These are phyloP conservation scores for Tamias sibiricus DNA, from an alignment of 2,113 vertebrate species.

Conservation along the genomic window DNA sequence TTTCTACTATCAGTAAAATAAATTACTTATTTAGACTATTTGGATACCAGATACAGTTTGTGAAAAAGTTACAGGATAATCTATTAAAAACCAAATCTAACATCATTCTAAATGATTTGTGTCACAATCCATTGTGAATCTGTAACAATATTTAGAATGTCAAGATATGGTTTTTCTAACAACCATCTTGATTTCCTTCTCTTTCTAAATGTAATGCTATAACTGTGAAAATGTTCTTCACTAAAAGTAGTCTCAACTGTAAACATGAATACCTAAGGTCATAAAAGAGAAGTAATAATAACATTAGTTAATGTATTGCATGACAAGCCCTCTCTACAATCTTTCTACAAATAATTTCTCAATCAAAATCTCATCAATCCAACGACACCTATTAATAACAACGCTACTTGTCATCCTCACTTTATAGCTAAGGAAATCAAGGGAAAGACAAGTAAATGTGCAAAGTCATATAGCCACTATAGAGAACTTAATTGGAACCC, in stretches of 20 bases:
- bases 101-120: neutral
- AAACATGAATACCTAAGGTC: no score
- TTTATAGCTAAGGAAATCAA: neutral
- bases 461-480: neutral
- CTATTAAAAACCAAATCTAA: neutral
- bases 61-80: neutral
- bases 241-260: neutral
- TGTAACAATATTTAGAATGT: neutral
- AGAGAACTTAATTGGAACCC: neutral
- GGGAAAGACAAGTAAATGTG: neutral
- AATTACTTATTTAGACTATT: neutral
- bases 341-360: neutral
- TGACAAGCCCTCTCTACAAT: neutral
- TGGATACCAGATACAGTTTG: neutral
- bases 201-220: neutral
- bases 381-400: neutral
- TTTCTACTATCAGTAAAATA: constrained; percentile 10
- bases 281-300: neutral
- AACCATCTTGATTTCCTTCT: neutral
- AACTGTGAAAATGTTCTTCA: neutral
- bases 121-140: neutral
- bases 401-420: neutral
- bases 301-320: neutral
- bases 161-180: neutral
- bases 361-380: neutral